Percentiles rank a stretch among this genome's conserved stretches.
Evolutionary conservation across 1,140 invertebrate genomes (phyloP).

Genomic region (Eurytemora carolleeae): DNA sequence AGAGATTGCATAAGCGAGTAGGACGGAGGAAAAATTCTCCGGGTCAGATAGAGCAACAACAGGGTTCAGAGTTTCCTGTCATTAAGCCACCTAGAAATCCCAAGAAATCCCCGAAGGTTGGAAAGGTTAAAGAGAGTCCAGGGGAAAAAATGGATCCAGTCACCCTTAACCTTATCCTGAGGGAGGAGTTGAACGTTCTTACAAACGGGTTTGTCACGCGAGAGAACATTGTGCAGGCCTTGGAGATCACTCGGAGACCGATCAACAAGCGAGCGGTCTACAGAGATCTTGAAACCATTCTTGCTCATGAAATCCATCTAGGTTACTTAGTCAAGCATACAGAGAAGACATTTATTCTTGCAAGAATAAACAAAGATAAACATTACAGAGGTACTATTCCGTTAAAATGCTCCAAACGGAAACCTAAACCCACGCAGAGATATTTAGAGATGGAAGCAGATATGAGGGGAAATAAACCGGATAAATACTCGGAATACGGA

Average conservation of each 20-base stretch:
- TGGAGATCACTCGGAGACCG: not conserved
- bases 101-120: too few relatives aligned
- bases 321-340: constrained; percentile 8
- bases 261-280: constrained; percentile 5
- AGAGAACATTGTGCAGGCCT: not conserved
- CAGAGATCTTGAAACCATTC: constrained; percentile 6
- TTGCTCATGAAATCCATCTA: constrained; percentile 4
- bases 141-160: not conserved
- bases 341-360: not conserved
- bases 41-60: too few relatives aligned
- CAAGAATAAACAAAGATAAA: not conserved
- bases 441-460: not conserved
- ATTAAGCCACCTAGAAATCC: too few relatives aligned
- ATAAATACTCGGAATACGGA: not conserved
- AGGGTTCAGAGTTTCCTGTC: too few relatives aligned
- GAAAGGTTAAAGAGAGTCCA: too few relatives aligned
- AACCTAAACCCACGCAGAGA: not conserved
- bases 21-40: not conserved
- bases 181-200: not conserved
- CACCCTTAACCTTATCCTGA: not conserved
- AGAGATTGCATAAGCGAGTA: not conserved
- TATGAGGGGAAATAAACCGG: not conserved
- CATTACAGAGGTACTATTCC: not conserved
- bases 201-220: not conserved
- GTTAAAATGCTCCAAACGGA: not conserved